Percentiles rank a stretch among this genome's conserved stretches.
Evolutionary conservation across 1,140 invertebrate species (phyloP).

Genomic region (Oedothorax gibbosus): DNA sequence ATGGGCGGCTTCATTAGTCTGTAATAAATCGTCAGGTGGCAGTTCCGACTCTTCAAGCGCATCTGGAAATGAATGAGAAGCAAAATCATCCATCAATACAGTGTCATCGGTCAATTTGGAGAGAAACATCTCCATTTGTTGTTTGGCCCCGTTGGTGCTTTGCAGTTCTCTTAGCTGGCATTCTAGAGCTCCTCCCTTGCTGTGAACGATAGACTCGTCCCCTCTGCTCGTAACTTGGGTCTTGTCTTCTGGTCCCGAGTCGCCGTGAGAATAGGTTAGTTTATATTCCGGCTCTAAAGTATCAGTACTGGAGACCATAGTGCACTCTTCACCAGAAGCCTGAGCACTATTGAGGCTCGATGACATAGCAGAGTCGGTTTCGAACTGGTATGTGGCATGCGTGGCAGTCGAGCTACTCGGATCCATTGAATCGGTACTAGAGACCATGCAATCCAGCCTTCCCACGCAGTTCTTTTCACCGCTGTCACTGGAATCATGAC

Average conservation of each 20-base stretch:
- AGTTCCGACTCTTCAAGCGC: slow-evolving; percentile 26
- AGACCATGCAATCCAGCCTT: slow-evolving; percentile 72
- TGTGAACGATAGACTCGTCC: background rate
- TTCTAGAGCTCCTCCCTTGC: slow-evolving; percentile 29
- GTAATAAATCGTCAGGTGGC: slow-evolving; percentile 47
- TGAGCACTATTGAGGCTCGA: slow-evolving; percentile 79
- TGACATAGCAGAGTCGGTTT: slow-evolving; percentile 79
- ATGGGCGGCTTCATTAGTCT: slow-evolving; percentile 55
- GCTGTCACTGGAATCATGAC: slow-evolving; percentile 58
- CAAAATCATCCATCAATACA: slow-evolving; percentile 52
- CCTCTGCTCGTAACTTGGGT: background rate
- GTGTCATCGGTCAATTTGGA: slow-evolving; percentile 57
- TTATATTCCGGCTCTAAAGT: slow-evolving; percentile 71
- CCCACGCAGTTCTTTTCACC: slow-evolving; percentile 44
- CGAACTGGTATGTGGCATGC: slow-evolving; percentile 83
- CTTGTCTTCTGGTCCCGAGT: slow-evolving; percentile 13
- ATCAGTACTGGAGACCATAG: slow-evolving; percentile 80
- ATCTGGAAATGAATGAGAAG: slow-evolving; percentile 59
- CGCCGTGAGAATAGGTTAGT: slow-evolving; percentile 50
- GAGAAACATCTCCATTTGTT: slow-evolving; percentile 58
- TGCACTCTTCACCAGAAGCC: slow-evolving; percentile 74
- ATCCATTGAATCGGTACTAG: slow-evolving; percentile 73
- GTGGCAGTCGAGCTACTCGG: slow-evolving; percentile 76
- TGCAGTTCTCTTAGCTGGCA: slow-evolving; percentile 31
- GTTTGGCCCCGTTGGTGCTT: slow-evolving; percentile 28